Evolutionary conservation across 1,140 invertebrate genomes (phyloP).

Genomic region (Plodia interpunctella): DNA sequence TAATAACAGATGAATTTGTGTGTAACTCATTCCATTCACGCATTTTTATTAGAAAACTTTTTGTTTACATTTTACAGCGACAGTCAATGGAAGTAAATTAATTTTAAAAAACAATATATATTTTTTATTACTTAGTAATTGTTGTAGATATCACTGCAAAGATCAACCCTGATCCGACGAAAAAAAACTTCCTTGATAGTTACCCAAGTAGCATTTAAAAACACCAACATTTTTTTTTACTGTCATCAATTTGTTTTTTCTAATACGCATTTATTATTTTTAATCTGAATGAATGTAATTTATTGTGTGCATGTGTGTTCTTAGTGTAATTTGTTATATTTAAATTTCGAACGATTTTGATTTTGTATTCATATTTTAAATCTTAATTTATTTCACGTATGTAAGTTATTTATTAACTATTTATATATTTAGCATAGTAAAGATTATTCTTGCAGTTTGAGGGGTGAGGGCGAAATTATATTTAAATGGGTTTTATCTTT

Average conservation of each 20-base stretch:
- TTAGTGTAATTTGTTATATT: conserved; percentile 11
- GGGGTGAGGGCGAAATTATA: not conserved
- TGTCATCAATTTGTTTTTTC: not conserved
- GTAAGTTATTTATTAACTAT: conserved; percentile 14
- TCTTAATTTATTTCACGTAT: conserved; percentile 11
- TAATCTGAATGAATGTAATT: conserved; percentile 36
- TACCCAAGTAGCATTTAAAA: not conserved
- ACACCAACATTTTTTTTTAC: too few species aligned
- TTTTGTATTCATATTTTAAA: conserved; percentile 8
- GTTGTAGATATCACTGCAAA: not conserved
- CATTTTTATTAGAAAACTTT: too few species aligned
- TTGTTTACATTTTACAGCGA: too few species aligned
- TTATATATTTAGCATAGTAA: conserved; percentile 11
- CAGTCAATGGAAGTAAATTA: too few species aligned
- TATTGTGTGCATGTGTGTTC: conserved; percentile 33
- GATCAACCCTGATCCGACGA: not conserved
- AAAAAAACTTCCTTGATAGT: not conserved
- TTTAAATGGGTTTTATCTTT: not conserved
- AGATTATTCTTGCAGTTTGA: not conserved
- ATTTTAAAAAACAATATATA: too few species aligned
- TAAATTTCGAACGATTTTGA: not conserved
- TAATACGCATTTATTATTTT: conserved; percentile 4
- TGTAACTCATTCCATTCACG: too few species aligned
- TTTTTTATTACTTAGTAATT: not conserved
- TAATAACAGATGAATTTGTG: too few species aligned